phyloP scores from a whole-genome alignment of 1,140 invertebrate genomes.

The Cepaea nemoralis region DNA sequence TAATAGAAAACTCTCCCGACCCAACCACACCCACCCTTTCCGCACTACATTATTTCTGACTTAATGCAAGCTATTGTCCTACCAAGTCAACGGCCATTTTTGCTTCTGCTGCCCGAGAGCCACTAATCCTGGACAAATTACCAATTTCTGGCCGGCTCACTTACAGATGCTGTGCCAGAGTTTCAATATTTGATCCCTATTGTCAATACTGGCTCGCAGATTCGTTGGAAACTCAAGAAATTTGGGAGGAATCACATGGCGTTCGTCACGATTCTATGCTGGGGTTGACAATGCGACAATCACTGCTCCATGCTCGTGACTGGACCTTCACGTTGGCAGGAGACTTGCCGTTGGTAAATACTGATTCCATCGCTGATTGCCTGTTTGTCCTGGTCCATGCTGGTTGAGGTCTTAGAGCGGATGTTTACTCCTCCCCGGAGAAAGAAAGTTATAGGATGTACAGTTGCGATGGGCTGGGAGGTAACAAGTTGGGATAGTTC shows the following conservation, averaged over 20 bases:
- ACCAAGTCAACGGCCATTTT: neutral
- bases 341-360: conserved; percentile 5
- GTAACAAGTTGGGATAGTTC: too few species aligned
- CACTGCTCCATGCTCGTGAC: neutral
- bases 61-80: neutral
- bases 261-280: neutral
- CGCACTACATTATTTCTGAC: conserved; percentile 3
- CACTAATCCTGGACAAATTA: conserved; percentile 18
- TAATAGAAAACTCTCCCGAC: too few species aligned
- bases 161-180: conserved; percentile 12
- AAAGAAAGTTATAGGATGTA: too few species aligned
- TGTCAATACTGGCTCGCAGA: neutral
- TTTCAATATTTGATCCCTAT: conserved; percentile 16
- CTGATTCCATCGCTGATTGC: neutral
- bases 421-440: too few species aligned
- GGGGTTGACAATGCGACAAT: conserved; percentile 9
- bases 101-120: neutral
- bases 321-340: neutral
- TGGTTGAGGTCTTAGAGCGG: too few species aligned
- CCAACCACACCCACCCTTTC: neutral
- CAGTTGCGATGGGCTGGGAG: too few species aligned
- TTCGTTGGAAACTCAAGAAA: conserved; percentile 9
- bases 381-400: too few species aligned
- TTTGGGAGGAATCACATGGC: conserved; percentile 4
- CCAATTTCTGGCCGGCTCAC: conserved; percentile 17